Conservation (phyloP, 2,888 invertebrate genomes). For the Acleris laterana region DNA sequence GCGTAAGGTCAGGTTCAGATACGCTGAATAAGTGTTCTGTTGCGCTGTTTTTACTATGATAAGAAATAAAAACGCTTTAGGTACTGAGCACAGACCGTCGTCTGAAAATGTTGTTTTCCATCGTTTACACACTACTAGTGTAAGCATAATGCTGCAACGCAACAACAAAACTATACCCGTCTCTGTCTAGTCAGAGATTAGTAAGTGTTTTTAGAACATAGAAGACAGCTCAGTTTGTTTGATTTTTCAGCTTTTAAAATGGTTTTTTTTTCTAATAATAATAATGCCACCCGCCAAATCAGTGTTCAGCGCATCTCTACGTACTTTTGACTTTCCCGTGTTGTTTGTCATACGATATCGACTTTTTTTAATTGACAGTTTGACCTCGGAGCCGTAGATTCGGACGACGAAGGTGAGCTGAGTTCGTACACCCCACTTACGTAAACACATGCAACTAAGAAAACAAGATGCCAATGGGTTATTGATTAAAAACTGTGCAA, state of each 20-base stretch:
- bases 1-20: conserved; percentile 32
- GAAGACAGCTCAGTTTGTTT: no score
- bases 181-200: no score
- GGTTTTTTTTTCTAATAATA: not conserved
- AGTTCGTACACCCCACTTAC: conserved; percentile 23
- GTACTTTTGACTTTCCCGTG: conserved; percentile 23
- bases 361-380: conserved; percentile 19
- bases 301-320: conserved; percentile 16
- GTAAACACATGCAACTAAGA: conserved; percentile 24
- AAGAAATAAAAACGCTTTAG: not conserved
- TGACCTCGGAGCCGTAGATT: conserved; percentile 15
- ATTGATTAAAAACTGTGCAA: conserved; percentile 21
- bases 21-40: not conserved
- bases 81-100: not conserved
- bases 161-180: no score
- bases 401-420: conserved; percentile 16
- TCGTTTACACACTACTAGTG: no score
- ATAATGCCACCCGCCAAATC: not conserved
- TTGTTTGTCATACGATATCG: conserved; percentile 22
- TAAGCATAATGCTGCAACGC: no score
- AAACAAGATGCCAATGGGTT: conserved; percentile 18
- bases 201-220: no score
- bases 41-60: not conserved
- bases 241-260: no score
- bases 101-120: not conserved